Evolutionary conservation across 2,797 vertebrate genomes (phyloP).

Genomic region (Meda fulgida): DNA sequence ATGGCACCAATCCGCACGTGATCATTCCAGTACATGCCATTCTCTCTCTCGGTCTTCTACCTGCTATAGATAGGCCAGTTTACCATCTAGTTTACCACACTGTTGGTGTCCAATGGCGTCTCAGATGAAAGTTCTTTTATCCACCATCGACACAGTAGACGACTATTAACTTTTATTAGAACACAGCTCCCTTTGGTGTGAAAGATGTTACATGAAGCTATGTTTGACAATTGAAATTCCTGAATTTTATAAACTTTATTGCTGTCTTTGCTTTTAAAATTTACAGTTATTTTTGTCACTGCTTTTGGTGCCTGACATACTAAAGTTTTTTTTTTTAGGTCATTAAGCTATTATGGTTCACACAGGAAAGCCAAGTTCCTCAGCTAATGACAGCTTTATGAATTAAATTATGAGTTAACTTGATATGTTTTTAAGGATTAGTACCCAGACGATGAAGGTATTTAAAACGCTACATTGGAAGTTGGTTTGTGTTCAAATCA

Average conservation of each 20-base stretch:
- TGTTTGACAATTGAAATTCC: not conserved
- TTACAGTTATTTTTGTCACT: not conserved
- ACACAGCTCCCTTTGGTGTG: not conserved
- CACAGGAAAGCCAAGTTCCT: slow-evolving; percentile 20
- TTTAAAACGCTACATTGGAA: slow-evolving; percentile 6
- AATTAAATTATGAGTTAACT: not conserved
- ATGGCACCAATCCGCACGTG: slow-evolving; percentile 57
- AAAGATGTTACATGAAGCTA: not conserved
- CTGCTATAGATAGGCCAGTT: slow-evolving; percentile 76
- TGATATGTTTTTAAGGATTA: slow-evolving; percentile 20
- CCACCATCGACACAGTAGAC: slow-evolving; percentile 69
- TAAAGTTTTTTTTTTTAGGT: not conserved
- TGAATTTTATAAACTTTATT: not conserved
- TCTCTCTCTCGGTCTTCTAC: slow-evolving; percentile 44
- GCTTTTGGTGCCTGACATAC: not conserved
- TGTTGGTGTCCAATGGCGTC: slow-evolving; percentile 65
- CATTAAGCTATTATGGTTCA: not conserved
- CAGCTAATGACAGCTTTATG: not conserved
- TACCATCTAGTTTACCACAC: slow-evolving; percentile 75
- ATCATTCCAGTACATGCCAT: slow-evolving; percentile 63
- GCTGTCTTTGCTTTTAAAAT: not conserved
- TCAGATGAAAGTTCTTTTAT: slow-evolving; percentile 74
- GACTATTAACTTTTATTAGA: slow-evolving; percentile 68
- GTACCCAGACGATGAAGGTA: slow-evolving; percentile 20
- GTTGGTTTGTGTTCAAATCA: slow-evolving; percentile 32